Evolutionary conservation across 2,797 vertebrate species (phyloP).

Genomic region (Holocentrus rufus): DNA sequence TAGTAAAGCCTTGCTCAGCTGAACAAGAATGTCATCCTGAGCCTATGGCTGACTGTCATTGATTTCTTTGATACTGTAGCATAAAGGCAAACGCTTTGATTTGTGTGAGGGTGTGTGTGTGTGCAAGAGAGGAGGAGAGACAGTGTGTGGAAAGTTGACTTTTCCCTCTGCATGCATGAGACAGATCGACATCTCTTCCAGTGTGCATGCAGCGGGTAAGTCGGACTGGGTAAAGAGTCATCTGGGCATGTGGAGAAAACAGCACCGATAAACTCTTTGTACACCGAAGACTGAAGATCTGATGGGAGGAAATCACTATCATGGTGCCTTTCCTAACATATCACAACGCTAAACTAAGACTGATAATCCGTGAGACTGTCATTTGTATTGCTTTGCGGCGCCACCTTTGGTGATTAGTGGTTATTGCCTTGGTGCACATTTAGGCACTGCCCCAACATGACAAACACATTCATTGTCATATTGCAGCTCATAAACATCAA

Average conservation of each 20-base stretch:
- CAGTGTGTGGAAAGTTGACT: background rate
- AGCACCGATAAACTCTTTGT: background rate
- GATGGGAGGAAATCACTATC: background rate
- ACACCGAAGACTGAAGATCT: background rate
- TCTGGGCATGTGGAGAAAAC: no score
- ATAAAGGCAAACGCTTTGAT: slow-evolving; percentile 15
- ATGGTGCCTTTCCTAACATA: background rate
- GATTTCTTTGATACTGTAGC: slow-evolving; percentile 25
- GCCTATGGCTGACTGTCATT: slow-evolving; percentile 24
- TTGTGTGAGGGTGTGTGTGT: background rate
- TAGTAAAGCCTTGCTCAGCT: slow-evolving; percentile 5
- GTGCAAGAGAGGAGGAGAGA: background rate
- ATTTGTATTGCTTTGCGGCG: no score
- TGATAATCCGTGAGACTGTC: no score
- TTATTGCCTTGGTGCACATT: no score
- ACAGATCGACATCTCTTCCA: no score
- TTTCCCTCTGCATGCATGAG: no score
- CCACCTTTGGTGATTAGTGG: no score
- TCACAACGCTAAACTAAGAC: background rate
- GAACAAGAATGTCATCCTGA: slow-evolving; percentile 10
- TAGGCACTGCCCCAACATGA: background rate
- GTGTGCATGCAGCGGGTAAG: no score
- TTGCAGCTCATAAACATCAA: background rate
- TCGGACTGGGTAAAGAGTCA: no score
- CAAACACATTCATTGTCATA: background rate